Percentiles rank a stretch among this genome's conserved stretches.
phyloP scores from a whole-genome alignment of 2,797 vertebrate genomes.

The Onychomys arenicola region DNA sequence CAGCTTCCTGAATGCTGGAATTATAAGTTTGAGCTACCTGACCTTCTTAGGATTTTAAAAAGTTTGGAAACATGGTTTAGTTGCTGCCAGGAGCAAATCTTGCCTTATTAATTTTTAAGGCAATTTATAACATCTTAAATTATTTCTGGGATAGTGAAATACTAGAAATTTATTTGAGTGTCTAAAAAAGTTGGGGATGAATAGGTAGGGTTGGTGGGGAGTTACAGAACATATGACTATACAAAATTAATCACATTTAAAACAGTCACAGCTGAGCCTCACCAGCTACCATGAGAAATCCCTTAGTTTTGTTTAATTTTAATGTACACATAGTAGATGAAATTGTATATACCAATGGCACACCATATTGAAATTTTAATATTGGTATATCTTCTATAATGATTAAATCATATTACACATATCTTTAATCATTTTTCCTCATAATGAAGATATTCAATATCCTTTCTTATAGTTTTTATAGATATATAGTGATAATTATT shows the following conservation, averaged over 20 bases:
- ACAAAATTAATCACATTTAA: neutral
- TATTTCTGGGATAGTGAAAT: neutral
- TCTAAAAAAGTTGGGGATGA: neutral
- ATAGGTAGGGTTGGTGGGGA: neutral
- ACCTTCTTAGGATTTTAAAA: neutral
- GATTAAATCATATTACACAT: neutral
- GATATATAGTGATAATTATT: neutral
- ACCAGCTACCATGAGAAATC: neutral
- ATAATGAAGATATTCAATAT: neutral
- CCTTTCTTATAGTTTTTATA: neutral
- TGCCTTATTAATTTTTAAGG: neutral
- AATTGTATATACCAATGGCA: neutral
- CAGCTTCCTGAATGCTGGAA: neutral
- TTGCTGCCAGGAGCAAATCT: neutral
- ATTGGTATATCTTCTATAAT: neutral
- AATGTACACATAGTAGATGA: neutral
- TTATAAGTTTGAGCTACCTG: neutral
- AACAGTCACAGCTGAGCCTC: neutral
- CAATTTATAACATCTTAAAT: neutral
- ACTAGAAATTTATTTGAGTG: neutral
- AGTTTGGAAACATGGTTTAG: neutral
- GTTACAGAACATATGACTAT: neutral
- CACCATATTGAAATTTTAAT: neutral
- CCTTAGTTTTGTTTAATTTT: neutral
- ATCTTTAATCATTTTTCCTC: neutral